phyloP scores from a whole-genome alignment of 92 coral and sea anemone species.

The Phenganax marumi region DNA sequence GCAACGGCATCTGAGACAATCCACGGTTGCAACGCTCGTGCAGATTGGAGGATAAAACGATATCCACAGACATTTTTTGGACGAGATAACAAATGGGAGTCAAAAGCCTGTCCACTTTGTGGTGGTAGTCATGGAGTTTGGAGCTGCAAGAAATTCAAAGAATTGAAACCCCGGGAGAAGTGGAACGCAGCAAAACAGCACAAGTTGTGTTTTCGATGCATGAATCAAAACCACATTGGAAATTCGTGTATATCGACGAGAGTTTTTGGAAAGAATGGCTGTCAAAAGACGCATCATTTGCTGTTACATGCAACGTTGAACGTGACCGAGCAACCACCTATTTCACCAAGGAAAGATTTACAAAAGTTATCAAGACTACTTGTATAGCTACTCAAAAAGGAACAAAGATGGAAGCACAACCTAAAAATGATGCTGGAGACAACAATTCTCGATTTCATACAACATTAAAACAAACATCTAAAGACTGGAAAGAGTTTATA shows the following conservation, averaged over 20 bases:
- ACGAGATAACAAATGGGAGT: too few species aligned
- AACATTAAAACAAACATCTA: background rate
- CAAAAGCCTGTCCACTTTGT: background rate
- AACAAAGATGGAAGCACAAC: background rate
- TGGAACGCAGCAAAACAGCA: slow-evolving; percentile 5
- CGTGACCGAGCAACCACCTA: background rate
- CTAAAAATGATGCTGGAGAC: background rate
- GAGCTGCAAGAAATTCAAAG: background rate
- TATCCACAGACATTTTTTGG: too few species aligned
- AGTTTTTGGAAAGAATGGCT: background rate
- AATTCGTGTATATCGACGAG: background rate
- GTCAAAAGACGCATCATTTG: background rate
- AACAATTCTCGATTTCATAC: background rate
- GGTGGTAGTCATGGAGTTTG: background rate
- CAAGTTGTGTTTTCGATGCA: slow-evolving; percentile 22
- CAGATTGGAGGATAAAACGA: background rate
- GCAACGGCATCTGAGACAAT: too few species aligned
- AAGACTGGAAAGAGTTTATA: background rate
- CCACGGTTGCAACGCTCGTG: too few species aligned
- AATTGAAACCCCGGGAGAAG: background rate
- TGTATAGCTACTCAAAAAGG: background rate
- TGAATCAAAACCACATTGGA: background rate
- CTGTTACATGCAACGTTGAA: background rate
- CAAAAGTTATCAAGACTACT: background rate
- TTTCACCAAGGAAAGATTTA: background rate